These are phyloP conservation scores for Coregonus ussuriensis DNA, from an alignment of 2,797 vertebrate genomes.

Conservation along the genomic window DNA sequence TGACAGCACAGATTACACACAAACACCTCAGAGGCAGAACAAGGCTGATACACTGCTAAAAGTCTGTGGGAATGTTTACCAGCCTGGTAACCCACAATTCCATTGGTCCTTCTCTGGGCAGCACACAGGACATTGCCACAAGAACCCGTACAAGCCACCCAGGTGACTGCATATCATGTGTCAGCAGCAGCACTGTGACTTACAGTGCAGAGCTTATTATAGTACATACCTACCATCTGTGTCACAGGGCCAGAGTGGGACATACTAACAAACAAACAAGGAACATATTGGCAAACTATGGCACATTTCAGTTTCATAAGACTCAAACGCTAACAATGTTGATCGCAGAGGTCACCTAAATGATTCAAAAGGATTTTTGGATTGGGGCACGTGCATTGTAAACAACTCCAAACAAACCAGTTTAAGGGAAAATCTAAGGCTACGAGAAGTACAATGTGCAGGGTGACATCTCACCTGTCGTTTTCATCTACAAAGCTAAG, in stretches of 20 bases:
- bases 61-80: constrained; percentile 17
- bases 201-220: constrained; percentile 42
- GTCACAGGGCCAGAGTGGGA: background rate
- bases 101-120: constrained; percentile 36
- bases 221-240: constrained; percentile 9
- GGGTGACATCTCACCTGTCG: constrained; percentile 11
- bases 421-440: background rate
- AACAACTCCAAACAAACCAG: background rate
- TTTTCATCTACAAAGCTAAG: constrained; percentile 20
- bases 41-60: constrained; percentile 7
- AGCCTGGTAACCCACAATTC: constrained; percentile 25
- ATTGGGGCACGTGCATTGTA: background rate
- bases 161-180: constrained; percentile 29
- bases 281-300: background rate
- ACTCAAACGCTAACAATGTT: background rate
- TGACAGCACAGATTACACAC: constrained; percentile 7
- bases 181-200: constrained; percentile 29
- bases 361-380: background rate
- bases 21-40: constrained; percentile 15
- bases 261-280: background rate
- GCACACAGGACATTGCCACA: background rate
- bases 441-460: constrained; percentile 17
- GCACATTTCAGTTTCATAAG: background rate
- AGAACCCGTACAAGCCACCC: background rate
- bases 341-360: background rate